phyloP scores from a whole-genome alignment of 2,797 vertebrate genomes.

The Notolepis coatsorum region DNA sequence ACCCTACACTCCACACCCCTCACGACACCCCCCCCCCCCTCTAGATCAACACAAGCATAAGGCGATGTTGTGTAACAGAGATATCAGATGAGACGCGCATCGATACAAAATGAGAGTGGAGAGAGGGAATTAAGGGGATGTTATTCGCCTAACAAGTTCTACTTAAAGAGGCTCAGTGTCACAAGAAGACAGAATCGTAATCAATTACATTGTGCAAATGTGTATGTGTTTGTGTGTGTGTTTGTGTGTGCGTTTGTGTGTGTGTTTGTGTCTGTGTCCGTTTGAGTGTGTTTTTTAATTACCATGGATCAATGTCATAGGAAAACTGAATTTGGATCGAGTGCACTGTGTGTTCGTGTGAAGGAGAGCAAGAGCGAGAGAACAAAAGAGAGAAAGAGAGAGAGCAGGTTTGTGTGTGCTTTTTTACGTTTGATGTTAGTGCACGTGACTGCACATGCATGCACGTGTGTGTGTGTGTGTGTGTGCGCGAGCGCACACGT shows the following conservation, averaged over 20 bases:
- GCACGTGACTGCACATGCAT: too few species aligned
- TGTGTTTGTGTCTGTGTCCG: too few species aligned
- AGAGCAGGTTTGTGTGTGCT: not conserved
- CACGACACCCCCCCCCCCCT: slow-evolving; percentile 20
- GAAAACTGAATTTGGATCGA: not conserved
- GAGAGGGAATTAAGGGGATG: not conserved
- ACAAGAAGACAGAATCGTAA: too few species aligned
- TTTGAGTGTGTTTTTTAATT: too few species aligned
- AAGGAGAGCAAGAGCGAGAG: not conserved
- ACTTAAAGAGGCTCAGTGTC: too few species aligned
- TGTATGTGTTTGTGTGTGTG: too few species aligned
- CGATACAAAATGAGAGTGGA: not conserved
- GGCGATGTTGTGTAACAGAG: slow-evolving; percentile 55
- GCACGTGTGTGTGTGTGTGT: too few species aligned
- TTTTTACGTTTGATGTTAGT: too few species aligned
- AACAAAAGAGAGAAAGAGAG: not conserved
- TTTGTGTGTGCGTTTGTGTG: too few species aligned
- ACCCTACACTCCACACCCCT: slow-evolving; percentile 24
- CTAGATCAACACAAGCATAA: slow-evolving; percentile 63
- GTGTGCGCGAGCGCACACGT: too few species aligned
- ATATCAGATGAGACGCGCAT: not conserved
- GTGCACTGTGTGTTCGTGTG: not conserved
- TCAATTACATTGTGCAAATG: too few species aligned
- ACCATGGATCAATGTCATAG: too few species aligned
- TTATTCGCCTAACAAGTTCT: slow-evolving; percentile 16